Evolutionary conservation across 2,888 invertebrate species (phyloP).

Genomic region (Eupithecia inturbata): DNA sequence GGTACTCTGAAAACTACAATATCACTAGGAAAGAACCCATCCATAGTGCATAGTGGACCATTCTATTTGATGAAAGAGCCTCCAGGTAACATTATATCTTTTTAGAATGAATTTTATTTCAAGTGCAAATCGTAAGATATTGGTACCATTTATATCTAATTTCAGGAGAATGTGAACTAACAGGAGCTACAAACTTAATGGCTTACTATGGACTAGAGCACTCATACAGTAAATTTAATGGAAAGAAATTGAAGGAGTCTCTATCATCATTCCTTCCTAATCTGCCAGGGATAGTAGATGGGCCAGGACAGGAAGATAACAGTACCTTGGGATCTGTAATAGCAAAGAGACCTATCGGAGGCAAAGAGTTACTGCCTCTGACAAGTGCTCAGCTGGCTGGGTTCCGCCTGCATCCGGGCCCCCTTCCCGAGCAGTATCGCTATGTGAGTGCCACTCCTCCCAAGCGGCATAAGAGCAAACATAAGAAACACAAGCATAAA

Average conservation of each 20-base stretch:
- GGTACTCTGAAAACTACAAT: conserved; percentile 99
- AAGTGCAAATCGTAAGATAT: conserved; percentile 9
- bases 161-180: conserved; percentile 94
- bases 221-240: conserved; percentile 98
- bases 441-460: conserved; percentile 96
- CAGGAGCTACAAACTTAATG: conserved; percentile 98
- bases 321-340: conserved; percentile 97
- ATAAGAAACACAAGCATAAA: conserved; percentile 97
- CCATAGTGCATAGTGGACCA: conserved; percentile 98
- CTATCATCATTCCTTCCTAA: conserved; percentile 97
- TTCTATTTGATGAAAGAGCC: conserved; percentile 99
- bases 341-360: conserved; percentile 97
- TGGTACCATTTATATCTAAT: conserved; percentile 35
- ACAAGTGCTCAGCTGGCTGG: conserved; percentile 95
- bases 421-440: conserved; percentile 97
- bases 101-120: background rate
- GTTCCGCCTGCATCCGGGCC: conserved; percentile 97
- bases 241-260: conserved; percentile 97
- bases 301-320: conserved; percentile 92
- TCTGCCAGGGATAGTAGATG: conserved; percentile 97
- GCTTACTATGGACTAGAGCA: conserved; percentile 98
- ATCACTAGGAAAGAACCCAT: conserved; percentile 97
- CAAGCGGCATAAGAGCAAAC: conserved; percentile 97
- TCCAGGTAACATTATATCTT: conserved; percentile 85
- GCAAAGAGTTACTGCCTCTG: conserved; percentile 92